Percentiles rank a stretch among this genome's conserved stretches.
Evolutionary conservation across 1,140 invertebrate genomes (phyloP).

Genomic region (Hestina assimilis): DNA sequence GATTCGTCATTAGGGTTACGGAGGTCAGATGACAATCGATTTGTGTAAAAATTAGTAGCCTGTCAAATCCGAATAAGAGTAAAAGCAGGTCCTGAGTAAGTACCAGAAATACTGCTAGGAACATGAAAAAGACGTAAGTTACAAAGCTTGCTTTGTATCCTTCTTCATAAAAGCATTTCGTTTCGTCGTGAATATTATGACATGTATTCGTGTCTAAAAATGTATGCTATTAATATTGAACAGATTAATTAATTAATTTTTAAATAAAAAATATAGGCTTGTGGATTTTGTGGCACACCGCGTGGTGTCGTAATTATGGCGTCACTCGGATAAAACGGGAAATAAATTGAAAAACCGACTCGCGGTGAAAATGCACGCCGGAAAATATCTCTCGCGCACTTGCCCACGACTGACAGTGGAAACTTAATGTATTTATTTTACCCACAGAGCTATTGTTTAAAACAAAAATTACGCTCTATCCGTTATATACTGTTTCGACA

Average conservation of each 20-base stretch:
- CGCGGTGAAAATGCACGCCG: conserved; percentile 56
- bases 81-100: no score
- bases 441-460: conserved; percentile 56
- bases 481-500: conserved; percentile 40
- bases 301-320: conserved; percentile 57
- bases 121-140: no score
- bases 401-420: conserved; percentile 47
- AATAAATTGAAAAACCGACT: conserved; percentile 72
- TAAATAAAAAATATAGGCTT: conserved; percentile 42
- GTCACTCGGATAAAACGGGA: conserved; percentile 66
- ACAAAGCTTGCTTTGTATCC: no score
- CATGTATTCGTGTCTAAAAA: no score
- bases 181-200: no score
- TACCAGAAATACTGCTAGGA: no score
- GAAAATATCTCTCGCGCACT: conserved; percentile 61
- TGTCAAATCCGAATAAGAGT: no score
- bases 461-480: conserved; percentile 48
- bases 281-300: conserved; percentile 50
- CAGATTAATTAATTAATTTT: conserved; percentile 10
- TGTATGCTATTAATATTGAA: no score
- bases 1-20: no score
- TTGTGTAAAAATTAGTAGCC: no score
- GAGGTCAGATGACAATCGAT: no score
- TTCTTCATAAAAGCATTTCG: no score
- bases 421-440: conserved; percentile 70